Conservation (phyloP, 2,888 invertebrate species). For the Dicranocentrus wangi region DNA sequence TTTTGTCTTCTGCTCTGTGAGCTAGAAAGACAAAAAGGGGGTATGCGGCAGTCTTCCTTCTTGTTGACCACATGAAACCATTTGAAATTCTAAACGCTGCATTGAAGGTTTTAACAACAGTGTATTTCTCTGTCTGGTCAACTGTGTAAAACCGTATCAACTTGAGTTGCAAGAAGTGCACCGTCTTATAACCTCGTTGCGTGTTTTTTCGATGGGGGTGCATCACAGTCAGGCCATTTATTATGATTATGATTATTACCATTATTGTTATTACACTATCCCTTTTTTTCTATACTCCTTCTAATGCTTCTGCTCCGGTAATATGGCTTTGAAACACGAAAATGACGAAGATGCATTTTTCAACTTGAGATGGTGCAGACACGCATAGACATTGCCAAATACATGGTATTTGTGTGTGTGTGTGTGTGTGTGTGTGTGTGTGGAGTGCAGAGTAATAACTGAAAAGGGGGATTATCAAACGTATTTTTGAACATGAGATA, state of each 20-base stretch:
- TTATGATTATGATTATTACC: conserved; percentile 63
- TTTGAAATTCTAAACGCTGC: conserved; percentile 28
- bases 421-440: no score
- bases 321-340: no score
- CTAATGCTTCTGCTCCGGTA: background rate
- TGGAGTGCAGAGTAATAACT: background rate
- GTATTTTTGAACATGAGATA: conserved; percentile 15
- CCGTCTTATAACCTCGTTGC: background rate
- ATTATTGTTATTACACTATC: conserved; percentile 60
- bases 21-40: background rate
- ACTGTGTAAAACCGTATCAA: conserved; percentile 11
- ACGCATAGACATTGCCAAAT: no score
- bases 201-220: conserved; percentile 31
- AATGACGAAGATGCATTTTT: no score
- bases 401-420: no score
- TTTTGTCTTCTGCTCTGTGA: conserved; percentile 4
- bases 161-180: background rate
- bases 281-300: background rate
- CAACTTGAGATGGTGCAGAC: no score
- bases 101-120: background rate
- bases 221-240: conserved; percentile 51
- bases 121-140: conserved; percentile 33
- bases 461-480: conserved; percentile 17
- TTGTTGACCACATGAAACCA: conserved; percentile 40
- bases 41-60: background rate